Percentiles rank a stretch among this genome's conserved stretches.
Evolutionary conservation across 2,888 invertebrate genomes (phyloP).

Genomic region (Tenodera sinensis): DNA sequence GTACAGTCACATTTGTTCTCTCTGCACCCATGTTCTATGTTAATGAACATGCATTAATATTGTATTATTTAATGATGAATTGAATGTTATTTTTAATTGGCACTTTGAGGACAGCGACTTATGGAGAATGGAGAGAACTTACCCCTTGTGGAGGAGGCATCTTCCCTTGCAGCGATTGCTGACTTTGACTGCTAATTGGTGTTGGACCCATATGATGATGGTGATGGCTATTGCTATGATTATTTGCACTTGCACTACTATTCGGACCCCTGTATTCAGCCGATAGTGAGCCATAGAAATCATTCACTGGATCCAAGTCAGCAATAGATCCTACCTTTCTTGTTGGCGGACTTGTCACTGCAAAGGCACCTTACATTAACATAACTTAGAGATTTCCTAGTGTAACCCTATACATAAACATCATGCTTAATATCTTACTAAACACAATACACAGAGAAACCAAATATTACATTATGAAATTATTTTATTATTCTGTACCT

Average conservation of each 20-base stretch:
- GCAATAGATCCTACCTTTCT: conserved; percentile 85
- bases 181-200: conserved; percentile 35
- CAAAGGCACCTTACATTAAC: conserved; percentile 12
- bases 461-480: too few species aligned
- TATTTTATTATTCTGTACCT: background rate
- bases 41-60: too few species aligned
- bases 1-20: too few species aligned
- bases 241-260: conserved; percentile 35
- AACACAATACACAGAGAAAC: too few species aligned
- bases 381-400: background rate
- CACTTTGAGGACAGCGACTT: too few species aligned
- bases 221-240: conserved; percentile 17
- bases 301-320: conserved; percentile 92
- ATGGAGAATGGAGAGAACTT: background rate
- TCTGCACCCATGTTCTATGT: too few species aligned
- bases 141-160: conserved; percentile 38
- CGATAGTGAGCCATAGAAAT: conserved; percentile 65
- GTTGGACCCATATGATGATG: conserved; percentile 14
- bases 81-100: too few species aligned
- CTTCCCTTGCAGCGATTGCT: conserved; percentile 38
- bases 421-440: too few species aligned
- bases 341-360: conserved; percentile 53
- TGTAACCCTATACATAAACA: background rate
- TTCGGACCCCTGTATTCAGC: conserved; percentile 44
- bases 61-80: too few species aligned